These are phyloP conservation scores for Amniataba percoides DNA, from an alignment of 2,797 vertebrate genomes.

Conservation along the genomic window DNA sequence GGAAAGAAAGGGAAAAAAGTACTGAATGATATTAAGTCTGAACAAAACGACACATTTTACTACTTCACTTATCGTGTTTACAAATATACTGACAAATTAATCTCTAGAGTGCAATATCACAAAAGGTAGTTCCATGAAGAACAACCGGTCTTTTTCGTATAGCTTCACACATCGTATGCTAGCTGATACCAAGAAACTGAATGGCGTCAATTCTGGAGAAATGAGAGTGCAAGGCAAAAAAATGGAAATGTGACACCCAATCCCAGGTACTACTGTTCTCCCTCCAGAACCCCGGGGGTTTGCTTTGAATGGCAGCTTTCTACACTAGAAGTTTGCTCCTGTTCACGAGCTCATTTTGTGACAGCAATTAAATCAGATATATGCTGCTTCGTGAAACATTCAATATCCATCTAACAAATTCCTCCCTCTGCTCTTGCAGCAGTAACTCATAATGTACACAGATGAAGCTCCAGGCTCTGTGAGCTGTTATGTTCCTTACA, in stretches of 20 bases:
- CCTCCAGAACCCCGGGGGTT: slow-evolving; percentile 22
- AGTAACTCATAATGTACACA: background rate
- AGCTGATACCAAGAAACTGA: slow-evolving; percentile 22
- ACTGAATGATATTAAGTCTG: slow-evolving; percentile 6
- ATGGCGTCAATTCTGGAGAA: slow-evolving; percentile 15
- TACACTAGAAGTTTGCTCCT: slow-evolving; percentile 7
- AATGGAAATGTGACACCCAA: slow-evolving; percentile 53
- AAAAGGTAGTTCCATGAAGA: background rate
- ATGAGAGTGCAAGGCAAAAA: slow-evolving; percentile 25
- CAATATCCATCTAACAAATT: slow-evolving; percentile 7
- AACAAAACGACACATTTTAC: slow-evolving; percentile 19
- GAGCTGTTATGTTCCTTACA: slow-evolving; percentile 43
- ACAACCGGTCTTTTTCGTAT: background rate
- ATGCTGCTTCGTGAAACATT: slow-evolving; percentile 18
- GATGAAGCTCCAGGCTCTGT: slow-evolving; percentile 36
- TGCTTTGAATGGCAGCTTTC: slow-evolving; percentile 38
- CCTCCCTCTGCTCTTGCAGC: slow-evolving; percentile 5
- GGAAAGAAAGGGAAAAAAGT: background rate
- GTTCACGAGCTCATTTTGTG: slow-evolving; percentile 4
- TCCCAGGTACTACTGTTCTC: slow-evolving; percentile 36
- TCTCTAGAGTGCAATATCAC: background rate
- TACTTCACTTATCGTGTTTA: slow-evolving; percentile 7
- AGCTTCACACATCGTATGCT: background rate
- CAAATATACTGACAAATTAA: slow-evolving; percentile 1
- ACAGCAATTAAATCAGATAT: slow-evolving; percentile 10